Base-by-base conservation (phyloP, 2,888 invertebrate species). In the Biston betularia region DNA sequence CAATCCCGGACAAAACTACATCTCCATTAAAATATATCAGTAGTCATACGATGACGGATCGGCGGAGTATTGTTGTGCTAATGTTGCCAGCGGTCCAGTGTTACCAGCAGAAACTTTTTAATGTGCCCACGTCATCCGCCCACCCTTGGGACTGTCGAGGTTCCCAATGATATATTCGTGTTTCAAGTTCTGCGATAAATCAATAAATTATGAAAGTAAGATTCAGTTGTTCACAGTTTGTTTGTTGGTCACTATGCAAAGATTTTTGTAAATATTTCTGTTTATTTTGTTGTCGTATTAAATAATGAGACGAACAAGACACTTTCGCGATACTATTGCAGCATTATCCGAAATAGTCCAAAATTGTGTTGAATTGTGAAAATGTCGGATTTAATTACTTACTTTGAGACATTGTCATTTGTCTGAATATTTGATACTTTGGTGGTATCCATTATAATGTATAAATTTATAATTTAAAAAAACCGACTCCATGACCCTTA, bases 11-110 rank as follows among this genome's bases (percentile, higher is more conserved):
- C 87, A 89, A 89, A 89, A 90, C 85, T 87, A 88, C 84, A 87
- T 90, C 89, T 90, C 93, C 92, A 93, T 93, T 93, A 92, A 92
- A 93, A 91, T 91, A 92, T 90, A 92, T 91, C 90, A 90, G 92
- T 89, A 92, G 91, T 92, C 91, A 91, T 88, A 86, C 79, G 83
- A 93, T 93, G 93, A 93, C 89, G 88, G 93, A 93, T 93, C 90
- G 92, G 78, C 79, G 72, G 70, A 63, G 82, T 89, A 85, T 93
- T 93, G 92, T 93, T 92, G 92, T 93, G 93, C 79, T 90, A 93
- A 93, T 92, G 85, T 76, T 76, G 81, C 70, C 73, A 65, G 74
- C 72, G 66, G 65, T 72, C 76, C 76, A 69, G 69, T 77, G 77
- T 71, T 77, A 75, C 79, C 76, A 73, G 70, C 74, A 76, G 73